These are phyloP conservation scores for Agriopis marginaria DNA, from an alignment of 2,888 invertebrate genomes.

Conservation along the genomic window DNA sequence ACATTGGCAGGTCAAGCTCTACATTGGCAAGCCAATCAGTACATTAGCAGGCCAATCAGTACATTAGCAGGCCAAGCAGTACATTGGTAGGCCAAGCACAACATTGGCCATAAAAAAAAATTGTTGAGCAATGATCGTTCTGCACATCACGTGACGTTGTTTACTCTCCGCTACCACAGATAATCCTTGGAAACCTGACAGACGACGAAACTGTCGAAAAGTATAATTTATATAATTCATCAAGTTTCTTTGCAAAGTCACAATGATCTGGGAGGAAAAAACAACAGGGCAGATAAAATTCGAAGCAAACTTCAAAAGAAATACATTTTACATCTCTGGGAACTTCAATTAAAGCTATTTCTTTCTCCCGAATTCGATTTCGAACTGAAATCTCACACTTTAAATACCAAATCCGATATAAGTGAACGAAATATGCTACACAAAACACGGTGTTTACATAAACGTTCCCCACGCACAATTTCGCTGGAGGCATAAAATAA, in stretches of 20 bases:
- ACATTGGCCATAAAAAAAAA: too few species aligned
- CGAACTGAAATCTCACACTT: slow-evolving; percentile 4
- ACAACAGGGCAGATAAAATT: neutral
- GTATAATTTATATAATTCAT: neutral
- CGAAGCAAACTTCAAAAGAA: slow-evolving; percentile 1
- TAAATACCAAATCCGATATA: slow-evolving; percentile 24
- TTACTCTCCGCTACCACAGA: too few species aligned
- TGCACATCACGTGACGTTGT: too few species aligned
- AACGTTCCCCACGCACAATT: slow-evolving; percentile 38
- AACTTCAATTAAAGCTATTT: neutral
- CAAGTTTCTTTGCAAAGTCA: neutral
- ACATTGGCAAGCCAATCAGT: too few species aligned
- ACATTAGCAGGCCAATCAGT: too few species aligned
- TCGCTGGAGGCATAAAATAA: slow-evolving; percentile 49
- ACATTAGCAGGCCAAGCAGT: too few species aligned
- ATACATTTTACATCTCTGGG: neutral
- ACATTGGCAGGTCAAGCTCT: too few species aligned
- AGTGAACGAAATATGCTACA: slow-evolving; percentile 26
- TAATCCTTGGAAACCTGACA: too few species aligned
- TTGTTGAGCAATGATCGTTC: too few species aligned
- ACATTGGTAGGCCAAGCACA: too few species aligned
- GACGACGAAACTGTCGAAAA: neutral
- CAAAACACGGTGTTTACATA: slow-evolving; percentile 38
- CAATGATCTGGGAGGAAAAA: neutral
- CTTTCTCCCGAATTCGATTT: neutral